These are phyloP conservation scores for Lutjanus erythropterus DNA, from an alignment of 2,113 vertebrate species.

Conservation along the genomic window DNA sequence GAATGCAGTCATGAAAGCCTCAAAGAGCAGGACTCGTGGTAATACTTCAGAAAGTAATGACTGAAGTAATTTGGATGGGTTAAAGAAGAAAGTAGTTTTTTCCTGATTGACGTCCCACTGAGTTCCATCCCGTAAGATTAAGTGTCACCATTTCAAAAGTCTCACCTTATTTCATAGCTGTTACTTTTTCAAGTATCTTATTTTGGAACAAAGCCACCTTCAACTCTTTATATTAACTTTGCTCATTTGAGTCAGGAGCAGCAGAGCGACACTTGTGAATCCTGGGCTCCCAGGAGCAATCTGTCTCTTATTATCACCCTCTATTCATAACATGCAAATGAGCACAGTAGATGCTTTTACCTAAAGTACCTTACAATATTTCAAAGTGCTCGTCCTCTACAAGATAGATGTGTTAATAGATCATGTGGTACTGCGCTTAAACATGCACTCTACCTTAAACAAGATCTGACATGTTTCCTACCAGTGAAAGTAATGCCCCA, in stretches of 20 bases:
- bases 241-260: slow-evolving; percentile 34
- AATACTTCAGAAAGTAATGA: background rate
- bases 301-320: slow-evolving; percentile 39
- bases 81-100: background rate
- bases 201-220: slow-evolving; percentile 43
- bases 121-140: background rate
- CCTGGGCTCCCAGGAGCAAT: slow-evolving; percentile 23
- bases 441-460: background rate
- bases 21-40: too few relatives aligned
- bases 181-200: slow-evolving; percentile 15
- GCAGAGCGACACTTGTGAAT: slow-evolving; percentile 24
- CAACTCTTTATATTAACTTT: slow-evolving; percentile 21
- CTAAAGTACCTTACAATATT: slow-evolving; percentile 3
- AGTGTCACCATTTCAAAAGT: background rate
- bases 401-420: slow-evolving; percentile 3
- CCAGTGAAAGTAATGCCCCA: background rate
- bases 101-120: background rate
- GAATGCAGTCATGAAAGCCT: too few relatives aligned
- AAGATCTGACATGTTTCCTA: background rate
- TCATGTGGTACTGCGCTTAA: background rate
- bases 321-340: slow-evolving; percentile 55
- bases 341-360: slow-evolving; percentile 32
- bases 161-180: background rate
- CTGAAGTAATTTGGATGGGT: background rate
- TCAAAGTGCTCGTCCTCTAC: slow-evolving; percentile 6